These are phyloP conservation scores for Meteorus cinctellus DNA, from an alignment of 2,888 invertebrate species.

Conservation along the genomic window DNA sequence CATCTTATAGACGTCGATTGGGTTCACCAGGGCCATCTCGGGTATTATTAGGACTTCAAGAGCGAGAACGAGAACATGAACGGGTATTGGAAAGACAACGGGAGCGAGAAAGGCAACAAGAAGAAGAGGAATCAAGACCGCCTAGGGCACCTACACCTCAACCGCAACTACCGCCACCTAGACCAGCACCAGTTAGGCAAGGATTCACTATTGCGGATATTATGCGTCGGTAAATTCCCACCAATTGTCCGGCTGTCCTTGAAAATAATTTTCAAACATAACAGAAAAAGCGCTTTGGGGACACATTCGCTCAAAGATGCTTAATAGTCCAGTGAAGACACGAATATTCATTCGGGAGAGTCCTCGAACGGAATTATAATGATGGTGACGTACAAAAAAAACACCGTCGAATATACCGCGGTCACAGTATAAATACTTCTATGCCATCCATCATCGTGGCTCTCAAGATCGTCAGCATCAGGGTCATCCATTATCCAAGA, in stretches of 20 bases:
- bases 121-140: slow-evolving; percentile 63
- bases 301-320: background rate
- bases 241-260: background rate
- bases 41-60: slow-evolving; percentile 68
- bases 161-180: slow-evolving; percentile 77
- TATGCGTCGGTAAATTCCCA: slow-evolving; percentile 83
- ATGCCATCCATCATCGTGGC: slow-evolving; percentile 27
- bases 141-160: slow-evolving; percentile 68
- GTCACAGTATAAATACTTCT: slow-evolving; percentile 10
- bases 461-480: slow-evolving; percentile 15
- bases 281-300: background rate
- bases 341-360: background rate
- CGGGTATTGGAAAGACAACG: slow-evolving; percentile 59
- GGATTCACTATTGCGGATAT: slow-evolving; percentile 94
- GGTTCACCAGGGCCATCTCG: slow-evolving; percentile 70
- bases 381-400: slow-evolving; percentile 20
- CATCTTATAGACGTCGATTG: slow-evolving; percentile 68
- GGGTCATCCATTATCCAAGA: slow-evolving; percentile 33
- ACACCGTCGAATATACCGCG: background rate
- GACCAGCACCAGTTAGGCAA: slow-evolving; percentile 81
- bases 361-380: slow-evolving; percentile 25
- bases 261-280: background rate
- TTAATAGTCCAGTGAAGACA: background rate
- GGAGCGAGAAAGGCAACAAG: slow-evolving; percentile 56
- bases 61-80: slow-evolving; percentile 65